Evolutionary conservation across 2,113 vertebrate species (phyloP), one percentile per base, ranked within the genome.

Genomic region (Aegypius monachus): DNA sequence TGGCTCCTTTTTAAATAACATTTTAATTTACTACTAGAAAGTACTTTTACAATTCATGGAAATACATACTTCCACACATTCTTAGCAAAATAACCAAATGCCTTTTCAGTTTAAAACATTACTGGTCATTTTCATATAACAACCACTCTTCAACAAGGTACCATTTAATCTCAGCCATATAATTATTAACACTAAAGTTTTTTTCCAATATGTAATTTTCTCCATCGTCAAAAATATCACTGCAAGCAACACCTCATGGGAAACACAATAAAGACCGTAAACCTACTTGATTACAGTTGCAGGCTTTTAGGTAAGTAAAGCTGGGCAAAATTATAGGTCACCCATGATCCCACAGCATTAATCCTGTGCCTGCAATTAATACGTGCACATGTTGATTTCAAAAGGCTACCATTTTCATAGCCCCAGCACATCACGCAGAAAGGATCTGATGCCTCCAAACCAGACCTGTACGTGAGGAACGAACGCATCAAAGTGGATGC

Each of bases 391-490:
- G 5, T 2, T 45, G 48, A 56, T 93, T 95, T 81, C 7, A 27
- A 19, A 90, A 53, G 42, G 6, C 16, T 45, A 23, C 42, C 23
- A 3, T 74, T 65, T 75, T 50, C 62, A 58, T 9, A 91, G 14
- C 20, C 27, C n/a, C 34, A 43, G 63, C n/a, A 50, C 10, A 8
- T 43, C 27, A 25, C 1, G 1, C 6, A 52, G 40, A 25, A 81
- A 36, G 25, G 31, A 53, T 9, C 21, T 17, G 7, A 48, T 68
- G 16, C 27, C 53, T 95, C 65, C 52, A 72, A 72, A 56, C 34
- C 29, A 50, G 40, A 47, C 14, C 63, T 16, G 6, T 21, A 29
- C 0, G 0, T 15, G n/a, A 53, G 25, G 43, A 70, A 73, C 0
- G 2, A 86, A 4, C 1, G 0, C 34, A 56, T 38, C 52, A 43